These are phyloP conservation scores for Stenurella melanura DNA, from an alignment of 2,888 invertebrate genomes.

Conservation along the genomic window DNA sequence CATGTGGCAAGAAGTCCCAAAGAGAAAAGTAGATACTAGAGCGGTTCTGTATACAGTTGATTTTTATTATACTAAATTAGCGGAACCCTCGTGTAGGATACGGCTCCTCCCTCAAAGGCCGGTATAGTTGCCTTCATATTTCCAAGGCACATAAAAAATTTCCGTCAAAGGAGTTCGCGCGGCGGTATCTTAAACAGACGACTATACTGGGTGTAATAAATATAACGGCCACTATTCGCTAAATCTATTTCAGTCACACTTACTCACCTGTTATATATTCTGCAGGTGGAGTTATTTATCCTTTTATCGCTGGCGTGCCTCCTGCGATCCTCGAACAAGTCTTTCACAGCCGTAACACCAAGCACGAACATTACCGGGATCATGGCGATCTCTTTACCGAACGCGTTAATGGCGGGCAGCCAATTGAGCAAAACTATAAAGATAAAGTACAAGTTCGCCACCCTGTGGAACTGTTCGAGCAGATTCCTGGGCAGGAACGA, in stretches of 20 bases:
- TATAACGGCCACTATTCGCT: neutral
- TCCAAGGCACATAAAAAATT: too few species aligned
- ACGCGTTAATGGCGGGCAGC: slow-evolving; percentile 95
- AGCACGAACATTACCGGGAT: slow-evolving; percentile 95
- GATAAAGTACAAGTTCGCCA: slow-evolving; percentile 98
- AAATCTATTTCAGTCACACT: neutral
- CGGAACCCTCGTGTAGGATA: too few species aligned
- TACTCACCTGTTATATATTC: slow-evolving; percentile 91
- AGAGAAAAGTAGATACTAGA: too few species aligned
- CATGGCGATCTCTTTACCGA: slow-evolving; percentile 97
- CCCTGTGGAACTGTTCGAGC: slow-evolving; percentile 97
- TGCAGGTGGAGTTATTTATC: slow-evolving; percentile 94
- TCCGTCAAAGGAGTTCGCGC: too few species aligned
- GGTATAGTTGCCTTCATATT: too few species aligned
- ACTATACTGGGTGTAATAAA: too few species aligned
- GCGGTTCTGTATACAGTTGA: too few species aligned
- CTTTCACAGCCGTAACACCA: slow-evolving; percentile 95
- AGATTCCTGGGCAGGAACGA: slow-evolving; percentile 97
- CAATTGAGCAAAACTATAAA: slow-evolving; percentile 97
- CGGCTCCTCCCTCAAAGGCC: too few species aligned
- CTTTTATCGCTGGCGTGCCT: slow-evolving; percentile 93
- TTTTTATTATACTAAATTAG: too few species aligned
- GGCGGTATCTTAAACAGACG: too few species aligned
- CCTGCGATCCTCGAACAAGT: slow-evolving; percentile 94
- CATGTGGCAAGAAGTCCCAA: too few species aligned